Base-by-base conservation (phyloP, 2,113 vertebrate species). In the Coptodon rendalli region DNA sequence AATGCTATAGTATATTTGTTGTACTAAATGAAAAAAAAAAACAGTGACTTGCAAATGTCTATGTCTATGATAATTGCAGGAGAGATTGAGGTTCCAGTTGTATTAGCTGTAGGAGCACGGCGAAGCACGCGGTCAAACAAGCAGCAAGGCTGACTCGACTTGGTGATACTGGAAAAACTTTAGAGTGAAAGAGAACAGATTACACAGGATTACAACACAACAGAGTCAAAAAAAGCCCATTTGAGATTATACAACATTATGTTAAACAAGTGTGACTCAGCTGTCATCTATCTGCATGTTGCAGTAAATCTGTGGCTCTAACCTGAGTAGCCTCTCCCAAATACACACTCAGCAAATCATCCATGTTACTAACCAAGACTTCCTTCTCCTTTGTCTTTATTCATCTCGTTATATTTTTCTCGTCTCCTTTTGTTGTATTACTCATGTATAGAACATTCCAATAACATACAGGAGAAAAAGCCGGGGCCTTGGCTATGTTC, bases 151-250 rank as follows among this genome's bases (percentile, higher is more conserved):
- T 45, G 11, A 43, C 7, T 24, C 38, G 45, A 9, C 22, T 43
- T 0, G 36, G 36, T 24, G 7, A 71, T 16, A 0, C n/a, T 27
- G 0, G 40, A 76, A 3, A 73, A 29, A 1, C 8, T 11, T 14
- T 3, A 27, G 40, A 11, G 24, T 11, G 40, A 76, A 76, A 4
- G 2, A 14, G 5, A 48, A 17, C 6, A 17, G 40, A 27, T 45
- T 19, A 19, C 14, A 48, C 24, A 7, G 24, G 43, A 76, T 73
- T 73, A 45, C 40, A 27, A 24, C 68, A 0, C 38, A 73, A 45
- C 22, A 16, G 22, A 24, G n/a, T 29, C 40, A 17, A 48, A 22
- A 45, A 76, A 17, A 48, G 16, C 10, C 24, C 71, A 5, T 48
- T 48, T 48, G 11, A 76, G 71, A 29, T 3, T 48, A 48, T 19